These are phyloP conservation scores for Agrotis segetum DNA, from an alignment of 2,888 invertebrate genomes.

Conservation along the genomic window DNA sequence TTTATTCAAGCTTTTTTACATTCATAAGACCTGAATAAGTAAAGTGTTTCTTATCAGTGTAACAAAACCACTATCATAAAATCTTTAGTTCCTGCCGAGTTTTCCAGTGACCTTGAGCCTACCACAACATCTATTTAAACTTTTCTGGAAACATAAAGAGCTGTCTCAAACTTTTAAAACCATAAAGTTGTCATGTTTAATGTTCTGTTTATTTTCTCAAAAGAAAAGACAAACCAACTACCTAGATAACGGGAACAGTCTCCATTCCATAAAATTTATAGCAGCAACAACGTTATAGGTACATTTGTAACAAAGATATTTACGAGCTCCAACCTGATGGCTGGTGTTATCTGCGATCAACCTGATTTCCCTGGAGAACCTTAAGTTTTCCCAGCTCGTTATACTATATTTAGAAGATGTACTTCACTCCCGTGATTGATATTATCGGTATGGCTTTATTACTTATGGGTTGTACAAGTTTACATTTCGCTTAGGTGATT, in stretches of 20 bases:
- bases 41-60: too few relatives aligned
- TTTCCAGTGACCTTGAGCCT: too few relatives aligned
- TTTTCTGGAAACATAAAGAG: too few relatives aligned
- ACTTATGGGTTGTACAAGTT: conserved; percentile 1
- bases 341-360: conserved; percentile 59
- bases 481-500: neutral
- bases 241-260: conserved; percentile 54
- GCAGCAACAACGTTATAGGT: conserved; percentile 45
- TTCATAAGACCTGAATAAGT: too few relatives aligned
- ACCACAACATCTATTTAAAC: too few relatives aligned
- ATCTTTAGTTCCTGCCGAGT: too few relatives aligned
- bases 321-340: conserved; percentile 49
- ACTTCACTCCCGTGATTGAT: conserved; percentile 50
- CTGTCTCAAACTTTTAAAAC: conserved; percentile 2
- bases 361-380: conserved; percentile 58
- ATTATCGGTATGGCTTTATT: conserved; percentile 31
- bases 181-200: conserved; percentile 8
- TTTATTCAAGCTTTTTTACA: too few relatives aligned
- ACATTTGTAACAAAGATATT: conserved; percentile 57
- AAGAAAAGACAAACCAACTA: conserved; percentile 41
- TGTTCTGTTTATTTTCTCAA: conserved; percentile 25
- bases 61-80: too few relatives aligned
- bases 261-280: conserved; percentile 54
- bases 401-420: conserved; percentile 51
- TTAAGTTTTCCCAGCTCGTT: conserved; percentile 62